These are phyloP conservation scores for Saguinus midas DNA, from an alignment of 2,113 vertebrate genomes.

Conservation along the genomic window DNA sequence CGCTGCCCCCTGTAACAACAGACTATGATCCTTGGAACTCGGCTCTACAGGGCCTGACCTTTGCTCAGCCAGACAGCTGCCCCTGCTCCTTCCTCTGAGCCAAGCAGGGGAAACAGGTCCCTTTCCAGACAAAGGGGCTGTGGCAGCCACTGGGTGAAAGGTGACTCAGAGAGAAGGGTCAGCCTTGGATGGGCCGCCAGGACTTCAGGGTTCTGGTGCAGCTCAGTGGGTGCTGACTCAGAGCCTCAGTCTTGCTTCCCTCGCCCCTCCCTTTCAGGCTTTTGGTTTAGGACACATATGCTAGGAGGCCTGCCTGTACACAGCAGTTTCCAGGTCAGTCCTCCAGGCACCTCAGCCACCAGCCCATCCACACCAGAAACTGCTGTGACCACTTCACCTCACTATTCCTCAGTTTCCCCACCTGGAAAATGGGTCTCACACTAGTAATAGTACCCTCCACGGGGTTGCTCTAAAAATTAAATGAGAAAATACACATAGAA, in stretches of 20 bases:
- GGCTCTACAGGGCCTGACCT: background rate
- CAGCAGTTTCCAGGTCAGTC: background rate
- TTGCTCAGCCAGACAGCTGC: background rate
- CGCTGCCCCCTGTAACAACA: background rate
- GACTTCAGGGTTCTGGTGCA: background rate
- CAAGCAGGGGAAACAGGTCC: background rate
- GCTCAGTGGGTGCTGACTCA: background rate
- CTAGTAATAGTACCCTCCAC: background rate
- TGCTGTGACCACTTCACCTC: background rate
- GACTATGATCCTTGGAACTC: background rate
- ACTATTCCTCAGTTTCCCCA: background rate
- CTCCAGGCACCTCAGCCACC: background rate
- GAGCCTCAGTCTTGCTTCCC: background rate
- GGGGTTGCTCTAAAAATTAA: background rate
- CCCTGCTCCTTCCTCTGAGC: background rate
- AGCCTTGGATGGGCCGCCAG: background rate
- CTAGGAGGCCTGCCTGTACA: background rate
- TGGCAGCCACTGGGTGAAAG: background rate
- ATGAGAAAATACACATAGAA: background rate
- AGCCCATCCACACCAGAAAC: background rate
- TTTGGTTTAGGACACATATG: background rate
- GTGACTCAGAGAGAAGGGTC: background rate
- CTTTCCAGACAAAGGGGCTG: background rate
- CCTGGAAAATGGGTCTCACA: slow-evolving; percentile 1
- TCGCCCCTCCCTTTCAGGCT: background rate